Base-by-base conservation (phyloP, 2,888 invertebrate genomes). In the Leptogaster cylindrica region DNA sequence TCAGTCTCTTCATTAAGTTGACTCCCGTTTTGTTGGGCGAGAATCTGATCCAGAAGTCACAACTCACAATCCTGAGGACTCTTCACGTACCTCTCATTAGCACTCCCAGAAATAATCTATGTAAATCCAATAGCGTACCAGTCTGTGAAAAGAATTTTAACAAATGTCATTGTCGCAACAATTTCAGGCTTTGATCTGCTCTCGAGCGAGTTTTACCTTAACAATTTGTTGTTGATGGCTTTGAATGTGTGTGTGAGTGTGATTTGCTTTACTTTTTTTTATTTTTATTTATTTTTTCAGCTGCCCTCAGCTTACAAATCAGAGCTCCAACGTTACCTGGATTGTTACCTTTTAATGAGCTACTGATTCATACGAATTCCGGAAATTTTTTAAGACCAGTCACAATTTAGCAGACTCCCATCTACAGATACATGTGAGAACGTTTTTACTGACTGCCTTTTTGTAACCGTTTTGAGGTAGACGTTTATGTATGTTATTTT, bases 321-420 rank as follows among this genome's bases (percentile, higher is more conserved):
- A 46, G 28, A 51, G 28, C 51, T 10, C 12, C 28, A 16, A 28
- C 31, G 51, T 20, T 39, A 39, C 39, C 39, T 58, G 58, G 23
- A 58, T 58, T 58, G 58, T 58, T 58, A 58, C 58, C 58, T 58
- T 58, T 58, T 58, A 58, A 58, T 58, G 58, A 58, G 58, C 58
- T 39, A 58, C 58, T 58, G 58, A 58, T 58, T 58, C 58, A 58
- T 58, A 39, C 58, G 58, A 16, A 58, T 58, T 58, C 58, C 58
- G 58, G 58, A 58, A 58, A 58, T 58, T 58, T 58, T 58, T 58
- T 58, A 41, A 58, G 58, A 16, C 39, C 58, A 58, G 58, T 58
- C 58, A 58, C 58, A 58, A 58, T 58, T 58, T 58, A 36, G 58
- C 36, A 25, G 39, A 36, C 39, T 23, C 39, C 58, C 58, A 58